A percentile compares a stretch with the other conserved stretches of the same genome.
Evolutionary conservation across 2,113 vertebrate genomes (phyloP).

Genomic region (Petromus typicus): DNA sequence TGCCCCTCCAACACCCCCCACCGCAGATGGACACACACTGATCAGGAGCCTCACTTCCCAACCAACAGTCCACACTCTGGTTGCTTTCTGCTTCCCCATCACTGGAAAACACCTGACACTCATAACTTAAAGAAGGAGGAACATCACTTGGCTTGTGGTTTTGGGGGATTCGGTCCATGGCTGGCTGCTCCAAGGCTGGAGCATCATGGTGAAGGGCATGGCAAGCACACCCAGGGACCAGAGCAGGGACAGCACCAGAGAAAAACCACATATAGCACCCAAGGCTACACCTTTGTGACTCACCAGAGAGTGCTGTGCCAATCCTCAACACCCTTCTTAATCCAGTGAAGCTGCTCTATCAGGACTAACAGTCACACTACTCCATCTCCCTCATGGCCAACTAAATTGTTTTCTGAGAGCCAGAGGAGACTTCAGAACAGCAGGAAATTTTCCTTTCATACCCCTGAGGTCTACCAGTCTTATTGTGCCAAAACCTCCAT

Average conservation of each 20-base stretch:
- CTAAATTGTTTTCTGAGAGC: not conserved
- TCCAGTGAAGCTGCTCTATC: not conserved
- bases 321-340: not conserved
- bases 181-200: not conserved
- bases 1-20: not conserved
- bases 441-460: fast-evolving
- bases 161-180: not conserved
- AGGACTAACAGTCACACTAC: not conserved
- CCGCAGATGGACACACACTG: not conserved
- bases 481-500: fast-evolving
- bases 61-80: fast-evolving
- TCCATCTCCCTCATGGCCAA: not conserved
- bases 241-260: not conserved
- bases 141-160: not conserved
- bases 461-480: not conserved
- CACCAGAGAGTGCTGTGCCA: not conserved
- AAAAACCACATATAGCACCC: too few relatives aligned
- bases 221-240: not conserved
- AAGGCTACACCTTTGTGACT: not conserved
- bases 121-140: not conserved
- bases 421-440: not conserved
- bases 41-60: not conserved
- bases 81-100: not conserved
- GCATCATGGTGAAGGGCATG: not conserved
- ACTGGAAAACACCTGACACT: not conserved